Percentiles rank a stretch among this genome's conserved stretches.
Evolutionary conservation across 2,113 vertebrate species (phyloP).

Genomic region (Scomber colias): DNA sequence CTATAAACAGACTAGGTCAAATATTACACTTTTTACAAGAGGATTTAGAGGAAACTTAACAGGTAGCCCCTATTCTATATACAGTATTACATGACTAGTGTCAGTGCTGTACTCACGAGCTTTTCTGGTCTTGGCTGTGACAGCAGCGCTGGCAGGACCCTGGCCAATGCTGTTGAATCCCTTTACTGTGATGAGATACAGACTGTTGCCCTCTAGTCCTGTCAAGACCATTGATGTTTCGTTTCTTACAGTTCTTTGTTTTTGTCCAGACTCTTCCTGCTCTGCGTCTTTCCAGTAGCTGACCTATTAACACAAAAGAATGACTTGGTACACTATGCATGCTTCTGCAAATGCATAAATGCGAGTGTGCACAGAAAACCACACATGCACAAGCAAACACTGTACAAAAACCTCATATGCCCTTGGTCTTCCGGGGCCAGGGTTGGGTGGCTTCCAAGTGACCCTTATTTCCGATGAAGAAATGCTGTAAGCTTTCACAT

Average conservation of each 20-base stretch:
- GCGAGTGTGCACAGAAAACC: not conserved
- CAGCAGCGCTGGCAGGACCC: slow-evolving; percentile 88
- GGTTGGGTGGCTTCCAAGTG: slow-evolving; percentile 90
- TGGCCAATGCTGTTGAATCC: slow-evolving; percentile 96
- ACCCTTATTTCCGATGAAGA: slow-evolving; percentile 95
- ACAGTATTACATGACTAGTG: slow-evolving; percentile 48
- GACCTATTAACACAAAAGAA: slow-evolving; percentile 83
- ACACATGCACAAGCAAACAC: slow-evolving; percentile 25
- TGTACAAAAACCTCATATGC: slow-evolving; percentile 92
- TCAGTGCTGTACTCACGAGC: slow-evolving; percentile 87
- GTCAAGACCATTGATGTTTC: slow-evolving; percentile 90
- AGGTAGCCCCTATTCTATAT: slow-evolving; percentile 56
- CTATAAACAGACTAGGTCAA: slow-evolving; percentile 56
- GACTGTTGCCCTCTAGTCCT: slow-evolving; percentile 91
- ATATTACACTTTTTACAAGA: slow-evolving; percentile 29
- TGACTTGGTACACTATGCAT: not conserved
- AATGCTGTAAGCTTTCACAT: slow-evolving; percentile 90
- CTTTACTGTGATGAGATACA: slow-evolving; percentile 91
- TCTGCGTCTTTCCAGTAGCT: slow-evolving; percentile 93
- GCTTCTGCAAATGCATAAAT: not conserved
- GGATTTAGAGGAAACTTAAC: slow-evolving; percentile 45
- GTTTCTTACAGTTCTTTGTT: slow-evolving; percentile 90
- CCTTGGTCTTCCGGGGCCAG: slow-evolving; percentile 92
- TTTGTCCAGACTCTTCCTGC: slow-evolving; percentile 89
- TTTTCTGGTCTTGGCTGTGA: slow-evolving; percentile 90